Evolutionary conservation across 2,797 vertebrate genomes (phyloP), one percentile per base, ranked within the genome.

Genomic region (Hirundo rustica): DNA sequence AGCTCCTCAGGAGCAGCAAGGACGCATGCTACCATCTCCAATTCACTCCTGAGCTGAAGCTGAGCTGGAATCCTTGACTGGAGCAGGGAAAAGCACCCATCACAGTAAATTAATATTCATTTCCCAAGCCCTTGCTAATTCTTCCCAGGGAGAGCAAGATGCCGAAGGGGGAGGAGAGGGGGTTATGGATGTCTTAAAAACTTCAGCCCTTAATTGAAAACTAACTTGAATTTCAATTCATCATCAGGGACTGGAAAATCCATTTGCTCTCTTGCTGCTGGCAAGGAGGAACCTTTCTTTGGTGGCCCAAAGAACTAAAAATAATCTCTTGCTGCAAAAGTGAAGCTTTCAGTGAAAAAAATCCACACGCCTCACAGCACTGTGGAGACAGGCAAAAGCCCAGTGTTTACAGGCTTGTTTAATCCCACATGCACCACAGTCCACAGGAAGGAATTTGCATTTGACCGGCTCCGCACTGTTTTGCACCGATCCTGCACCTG

Each of bases 151-250:
- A 94, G 73, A 55, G 70, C 1, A 5, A 84, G 88, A 58, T 17
- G 91, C 93, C 8, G 1, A 53, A 57, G 73, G 54, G 58, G 18
- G 17, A 47, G 34, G 57, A 32, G 9, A 16, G 32, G 44, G 78
- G 38, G 40, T 21, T 50, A 45, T 3, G 53, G 57, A 73, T 45
- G 23, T 77, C 84, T 87, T 67, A 78, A 85, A 85, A 93, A 94
- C 53, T 82, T 93, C 88, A 77, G 83, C 74, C 54, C 45, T 87
- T 89, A 85, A 93, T 64, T 89, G 88, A 87, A 96, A 95, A 93
- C 74, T 71, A 93, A 93, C 84, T 60, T 30, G 61, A 83, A 89
- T 88, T 91, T 77, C 65, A 67, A 47, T 88, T 85, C 40, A 16
- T n/a, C 45, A 54, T 29, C 67, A 42, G n/a, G 84, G 74, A 62